Percentiles rank a stretch among this genome's conserved stretches.
These are phyloP conservation scores for Bubalus kerabau DNA, from an alignment of 2,113 vertebrate genomes.

Conservation along the genomic window DNA sequence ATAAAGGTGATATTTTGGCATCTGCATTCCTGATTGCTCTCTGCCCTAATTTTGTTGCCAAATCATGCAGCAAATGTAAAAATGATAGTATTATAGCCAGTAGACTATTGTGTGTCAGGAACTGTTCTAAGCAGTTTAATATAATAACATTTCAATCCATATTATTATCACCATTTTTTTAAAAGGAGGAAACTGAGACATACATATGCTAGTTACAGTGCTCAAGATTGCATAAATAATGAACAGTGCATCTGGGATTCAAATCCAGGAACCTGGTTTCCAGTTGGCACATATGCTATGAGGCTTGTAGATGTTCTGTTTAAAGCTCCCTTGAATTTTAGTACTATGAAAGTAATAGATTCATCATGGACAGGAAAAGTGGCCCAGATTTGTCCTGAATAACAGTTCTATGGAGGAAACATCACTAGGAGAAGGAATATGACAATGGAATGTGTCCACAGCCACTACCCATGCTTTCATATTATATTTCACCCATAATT, in stretches of 20 bases:
- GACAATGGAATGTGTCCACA: background rate
- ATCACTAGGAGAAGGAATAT: background rate
- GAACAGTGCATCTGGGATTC: background rate
- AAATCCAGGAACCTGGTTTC: background rate
- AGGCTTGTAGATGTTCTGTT: background rate
- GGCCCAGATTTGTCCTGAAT: background rate
- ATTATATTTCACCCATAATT: background rate
- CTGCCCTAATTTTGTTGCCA: background rate
- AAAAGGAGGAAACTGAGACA: background rate
- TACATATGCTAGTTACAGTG: background rate
- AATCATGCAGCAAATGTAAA: background rate
- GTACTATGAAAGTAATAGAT: background rate
- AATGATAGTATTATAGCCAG: background rate
- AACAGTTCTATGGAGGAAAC: background rate
- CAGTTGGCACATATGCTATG: background rate
- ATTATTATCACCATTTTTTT: background rate
- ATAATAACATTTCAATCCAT: background rate
- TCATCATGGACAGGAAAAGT: background rate
- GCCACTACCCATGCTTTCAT: background rate
- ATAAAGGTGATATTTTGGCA: background rate
- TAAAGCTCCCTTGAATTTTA: background rate
- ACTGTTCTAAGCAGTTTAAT: background rate
- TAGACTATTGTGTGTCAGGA: no score
- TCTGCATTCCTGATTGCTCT: background rate
- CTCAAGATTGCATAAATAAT: background rate